These are phyloP conservation scores for Lampris incognitus DNA, from an alignment of 2,113 vertebrate species.

Conservation along the genomic window DNA sequence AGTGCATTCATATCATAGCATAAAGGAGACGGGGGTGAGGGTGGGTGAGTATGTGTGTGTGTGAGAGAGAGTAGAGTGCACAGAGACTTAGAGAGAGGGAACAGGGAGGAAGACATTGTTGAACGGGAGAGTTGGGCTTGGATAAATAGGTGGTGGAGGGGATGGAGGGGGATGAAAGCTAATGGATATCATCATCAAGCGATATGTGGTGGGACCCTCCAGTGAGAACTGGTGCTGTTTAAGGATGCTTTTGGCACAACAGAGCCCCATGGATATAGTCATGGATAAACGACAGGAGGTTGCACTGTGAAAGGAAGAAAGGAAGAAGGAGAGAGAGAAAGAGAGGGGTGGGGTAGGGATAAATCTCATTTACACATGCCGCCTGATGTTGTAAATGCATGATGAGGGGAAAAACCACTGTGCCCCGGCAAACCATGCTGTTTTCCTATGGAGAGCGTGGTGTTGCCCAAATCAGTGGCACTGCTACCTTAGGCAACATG, in stretches of 20 bases:
- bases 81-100: conserved; percentile 33
- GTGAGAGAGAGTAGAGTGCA: conserved; percentile 72
- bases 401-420: too few relatives aligned
- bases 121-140: conserved; percentile 30
- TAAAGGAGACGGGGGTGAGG: conserved; percentile 85
- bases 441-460: too few relatives aligned
- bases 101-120: conserved; percentile 19
- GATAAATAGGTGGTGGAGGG: conserved; percentile 49
- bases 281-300: too few relatives aligned
- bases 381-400: too few relatives aligned
- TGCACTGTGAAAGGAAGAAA: too few relatives aligned
- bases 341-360: conserved; percentile 75
- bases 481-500: too few relatives aligned
- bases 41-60: conserved; percentile 28
- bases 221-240: conserved; percentile 85
- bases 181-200: conserved; percentile 94
- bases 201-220: conserved; percentile 90
- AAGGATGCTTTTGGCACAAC: conserved; percentile 84
- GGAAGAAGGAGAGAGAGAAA: conserved; percentile 23
- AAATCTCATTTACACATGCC: too few relatives aligned
- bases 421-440: too few relatives aligned
- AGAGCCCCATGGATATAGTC: neutral
- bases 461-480: too few relatives aligned
- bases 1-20: conserved; percentile 97
- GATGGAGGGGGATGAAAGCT: conserved; percentile 81